Evolutionary conservation across 1,140 invertebrate species (phyloP), one percentile per base, ranked within the genome.

Genomic region (Leucophenga varia): DNA sequence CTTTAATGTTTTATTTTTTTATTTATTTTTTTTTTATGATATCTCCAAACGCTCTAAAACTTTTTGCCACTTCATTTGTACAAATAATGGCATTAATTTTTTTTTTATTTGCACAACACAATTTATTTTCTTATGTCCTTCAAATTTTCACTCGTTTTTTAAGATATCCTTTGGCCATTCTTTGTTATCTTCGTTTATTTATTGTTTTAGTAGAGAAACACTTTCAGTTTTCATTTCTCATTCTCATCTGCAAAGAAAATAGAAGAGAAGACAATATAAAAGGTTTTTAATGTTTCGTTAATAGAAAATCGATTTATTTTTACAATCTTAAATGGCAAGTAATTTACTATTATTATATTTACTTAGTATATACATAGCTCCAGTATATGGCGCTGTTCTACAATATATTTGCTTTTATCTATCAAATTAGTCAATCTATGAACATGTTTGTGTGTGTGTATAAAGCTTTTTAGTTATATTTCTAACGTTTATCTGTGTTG

Each of bases 251-350:
- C n/a, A n/a, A n/a, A n/a, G n/a, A n/a, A 37, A 65, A 67, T 58
- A 53, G 31, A 34, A 59, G 67, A 67, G n/a, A 43, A 67, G 65
- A 63, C 49, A 59, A 50, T 63, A 59, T 67, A 63, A 52, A 57
- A 44, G 63, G 43, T 61, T 67, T 65, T 67, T 67, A 67, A 67
- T 67, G 63, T 63, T 57, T 32, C 28, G 59, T 67, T 67, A 63
- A 65, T 63, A 65, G 63, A 57, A 50, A 63, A 63, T 67, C 63
- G 63, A 67, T 67, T 67, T 59, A 63, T 63, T 56, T n/a, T 67
- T 42, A 42, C 53, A 57, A 51, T 67, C 53, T 59, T 59, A 57
- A 67, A 63, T 67, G 63, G 59, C 63, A 54, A 63, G 49, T 57
- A 63, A 65, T 67, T 63, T 61, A 56, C 59, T 59, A n/a, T n/a